Base-by-base conservation (phyloP, 2,888 invertebrate species). In the Pseudeuparius sepicola region DNA sequence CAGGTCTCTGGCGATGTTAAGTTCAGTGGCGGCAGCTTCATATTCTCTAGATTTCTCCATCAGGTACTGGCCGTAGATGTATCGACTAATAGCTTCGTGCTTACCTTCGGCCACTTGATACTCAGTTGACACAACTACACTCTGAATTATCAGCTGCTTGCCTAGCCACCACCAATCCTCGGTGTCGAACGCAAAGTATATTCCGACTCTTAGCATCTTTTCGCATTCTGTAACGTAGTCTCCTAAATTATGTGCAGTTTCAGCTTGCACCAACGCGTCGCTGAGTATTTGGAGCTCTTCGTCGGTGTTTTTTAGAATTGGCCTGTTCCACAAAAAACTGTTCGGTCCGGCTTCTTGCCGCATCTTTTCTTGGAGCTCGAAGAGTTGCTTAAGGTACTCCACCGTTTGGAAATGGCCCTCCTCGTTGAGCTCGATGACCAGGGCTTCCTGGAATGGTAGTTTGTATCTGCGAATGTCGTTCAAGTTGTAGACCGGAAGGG, bases 341-440 rank as follows among this genome's bases (percentile, higher is more conserved):
- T 68, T 69, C 2, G 68, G 66, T 1, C 71, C 73, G 31, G 68
- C 67, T 30, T 65, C 59, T 1, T 57, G 56, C 3, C 68, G 52
- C 1, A 68, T 54, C 41, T 67, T 63, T 5, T 66, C 58, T 40
- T 76, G 74, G 14, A 71, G 65, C 13, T 70, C 64, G 12, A 76
- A 61, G 1, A 78, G 56, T 44, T 71, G 66, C 44, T 59, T 60
- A 1, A 77, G 48, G 46, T 68, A 73, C 20, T 57, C 55, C 1
- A 68, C 64, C 0, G 73, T 64, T 39, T 67, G 66, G 1, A 39
- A 33, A 40, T 59, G 70, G 0, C 69, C 70, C 1, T 61, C 49
- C 51, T 75, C 76, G 36, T 55, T 51, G 2, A 76, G 49, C 49
- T 75, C 74, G 6, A 66, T 42, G 18, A 72, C 55, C 1, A 74